These are phyloP conservation scores for Dasyornis broadbenti DNA, from an alignment of 2,113 vertebrate species.

Conservation along the genomic window DNA sequence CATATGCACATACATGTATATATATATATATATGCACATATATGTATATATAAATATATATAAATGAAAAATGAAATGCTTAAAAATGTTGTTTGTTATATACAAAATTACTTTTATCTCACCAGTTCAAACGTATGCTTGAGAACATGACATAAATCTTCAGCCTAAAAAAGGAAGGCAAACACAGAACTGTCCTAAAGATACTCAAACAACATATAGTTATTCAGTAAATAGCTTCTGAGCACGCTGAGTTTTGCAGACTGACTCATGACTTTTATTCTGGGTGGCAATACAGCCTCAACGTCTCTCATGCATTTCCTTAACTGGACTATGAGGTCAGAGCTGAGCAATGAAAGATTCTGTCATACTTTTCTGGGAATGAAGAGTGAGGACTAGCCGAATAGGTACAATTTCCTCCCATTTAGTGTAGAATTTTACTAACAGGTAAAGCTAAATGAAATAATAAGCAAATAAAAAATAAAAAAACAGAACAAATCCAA, in stretches of 20 bases:
- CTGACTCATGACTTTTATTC: slow-evolving; percentile 40
- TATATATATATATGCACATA: neutral
- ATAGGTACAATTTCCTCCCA: neutral
- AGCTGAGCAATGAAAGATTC: neutral
- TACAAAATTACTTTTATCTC: neutral
- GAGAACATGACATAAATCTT: neutral
- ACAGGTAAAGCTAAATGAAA: neutral
- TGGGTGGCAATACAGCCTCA: neutral
- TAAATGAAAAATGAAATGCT: neutral
- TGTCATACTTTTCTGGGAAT: slow-evolving; percentile 1
- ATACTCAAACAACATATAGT: slow-evolving; percentile 28
- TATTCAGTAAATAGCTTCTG: slow-evolving; percentile 36
- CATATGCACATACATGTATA: neutral
- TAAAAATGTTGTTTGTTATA: neutral
- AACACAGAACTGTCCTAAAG: neutral
- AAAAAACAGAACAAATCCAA: neutral
- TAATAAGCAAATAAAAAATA: neutral
- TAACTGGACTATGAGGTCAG: slow-evolving; percentile 23
- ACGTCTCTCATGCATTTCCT: neutral
- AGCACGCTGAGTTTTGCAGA: neutral
- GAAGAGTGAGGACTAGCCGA: neutral
- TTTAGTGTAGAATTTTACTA: neutral
- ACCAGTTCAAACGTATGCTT: neutral
- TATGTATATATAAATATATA: neutral
- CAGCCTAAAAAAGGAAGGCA: slow-evolving; percentile 5